Conservation (phyloP, 2,113 vertebrate genomes). For the Melanostigma gelatinosum region DNA sequence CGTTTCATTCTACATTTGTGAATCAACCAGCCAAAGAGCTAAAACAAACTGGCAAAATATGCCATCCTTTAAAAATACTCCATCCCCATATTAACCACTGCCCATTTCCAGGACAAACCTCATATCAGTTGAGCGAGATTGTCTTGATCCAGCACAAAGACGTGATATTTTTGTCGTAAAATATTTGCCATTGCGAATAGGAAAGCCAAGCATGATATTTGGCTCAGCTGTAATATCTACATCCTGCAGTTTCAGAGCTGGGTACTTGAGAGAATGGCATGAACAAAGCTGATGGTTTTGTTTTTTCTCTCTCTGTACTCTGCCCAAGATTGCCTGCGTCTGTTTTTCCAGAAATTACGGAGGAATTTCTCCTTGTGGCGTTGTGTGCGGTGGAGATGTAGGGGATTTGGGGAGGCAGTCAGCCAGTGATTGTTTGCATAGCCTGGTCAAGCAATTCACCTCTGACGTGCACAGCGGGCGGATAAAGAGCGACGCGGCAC, state of each 20-base stretch:
- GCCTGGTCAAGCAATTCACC: conserved; percentile 3
- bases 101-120: not conserved
- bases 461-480: conserved; percentile 18
- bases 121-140: not conserved
- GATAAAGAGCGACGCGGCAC: not conserved
- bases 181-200: not conserved
- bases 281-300: conserved; percentile 5
- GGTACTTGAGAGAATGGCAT: conserved; percentile 7
- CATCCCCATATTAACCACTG: not conserved
- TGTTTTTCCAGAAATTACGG: conserved; percentile 48
- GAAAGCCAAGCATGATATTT: conserved; percentile 6
- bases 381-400: conserved; percentile 30
- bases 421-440: conserved; percentile 35
- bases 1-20: not conserved
- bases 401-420: conserved; percentile 38
- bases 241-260: conserved; percentile 26
- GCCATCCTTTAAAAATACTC: not conserved
- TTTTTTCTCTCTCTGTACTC: not conserved
- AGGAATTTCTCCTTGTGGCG: conserved; percentile 29
- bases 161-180: not conserved
- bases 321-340: conserved; percentile 10
- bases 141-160: not conserved
- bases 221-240: conserved; percentile 23
- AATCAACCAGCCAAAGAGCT: not conserved
- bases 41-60: not conserved